Evolutionary conservation across 2,113 vertebrate species (phyloP), one percentile per base, ranked within the genome.

Genomic region (Chamaea fasciata): DNA sequence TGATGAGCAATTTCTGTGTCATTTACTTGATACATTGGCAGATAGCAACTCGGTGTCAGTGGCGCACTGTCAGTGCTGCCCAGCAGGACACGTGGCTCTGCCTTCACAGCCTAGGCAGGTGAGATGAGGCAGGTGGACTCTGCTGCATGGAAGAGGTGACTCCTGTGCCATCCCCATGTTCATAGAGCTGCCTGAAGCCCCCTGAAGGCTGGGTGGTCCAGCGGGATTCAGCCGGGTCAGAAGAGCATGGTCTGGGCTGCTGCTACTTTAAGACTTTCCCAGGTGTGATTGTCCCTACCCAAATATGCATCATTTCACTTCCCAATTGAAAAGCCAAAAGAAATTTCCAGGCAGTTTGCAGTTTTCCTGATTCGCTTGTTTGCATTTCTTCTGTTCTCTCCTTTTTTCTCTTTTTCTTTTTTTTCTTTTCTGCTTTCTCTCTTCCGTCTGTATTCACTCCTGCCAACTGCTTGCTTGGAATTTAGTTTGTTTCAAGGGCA

Each of bases 401-500:
- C 7, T 59, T 75, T 64, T 31, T 83, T 78, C 42, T 44, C 16
- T 37, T 89, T 26, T 14, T 59, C 94, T 85, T 63, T 24, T 47
- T 47, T 47, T 22, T 24, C 55, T 41, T 7, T 68, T 60, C n/a
- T 55, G 20, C 11, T 59, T 87, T 87, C 35, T 55, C 59, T 93
- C 39, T 71, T 60, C 37, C 78, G 16, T 87, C 42, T 74, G 63
- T 96, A 47, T 94, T 97, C 52, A 88, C 42, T 94, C 18, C 52
- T 89, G 78, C 75, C 96, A 96, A 84, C 89, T 93, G 92, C 88
- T 82, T 94, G 82, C 84, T 96, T 89, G 93, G 96, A 95, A 96
- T 97, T 95, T 95, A 39, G 41, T 89, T 95, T 94, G 82, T 85
- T 90, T 89, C 67, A 90, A 91, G 86, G 73, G 47, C 90, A 92